Evolutionary conservation across 2,113 vertebrate species (phyloP).

Genomic region (Puffinus mauretanicus): DNA sequence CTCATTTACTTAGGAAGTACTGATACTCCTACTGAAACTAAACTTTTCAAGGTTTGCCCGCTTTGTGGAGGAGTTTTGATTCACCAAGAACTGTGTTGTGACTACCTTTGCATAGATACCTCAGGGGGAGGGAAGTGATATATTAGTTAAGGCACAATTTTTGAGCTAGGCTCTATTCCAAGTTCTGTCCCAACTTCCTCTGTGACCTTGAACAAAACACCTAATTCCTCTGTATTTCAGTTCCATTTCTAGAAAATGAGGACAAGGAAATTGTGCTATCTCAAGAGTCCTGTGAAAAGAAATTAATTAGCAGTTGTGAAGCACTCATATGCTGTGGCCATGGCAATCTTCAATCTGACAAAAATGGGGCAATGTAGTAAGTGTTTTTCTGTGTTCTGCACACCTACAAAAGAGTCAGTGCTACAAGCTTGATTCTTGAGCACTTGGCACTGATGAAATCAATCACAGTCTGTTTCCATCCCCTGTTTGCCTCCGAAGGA

Average conservation of each 20-base stretch:
- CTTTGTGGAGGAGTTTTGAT: constrained; percentile 25
- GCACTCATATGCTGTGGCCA: background rate
- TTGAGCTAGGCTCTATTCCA: constrained; percentile 30
- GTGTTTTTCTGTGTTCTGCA: background rate
- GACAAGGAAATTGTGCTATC: constrained; percentile 42
- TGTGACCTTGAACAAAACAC: constrained; percentile 55
- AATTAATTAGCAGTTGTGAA: constrained; percentile 61
- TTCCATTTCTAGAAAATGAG: constrained; percentile 54
- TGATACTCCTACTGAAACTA: background rate
- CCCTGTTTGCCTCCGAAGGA: background rate
- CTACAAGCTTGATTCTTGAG: background rate
- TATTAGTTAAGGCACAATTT: constrained; percentile 50
- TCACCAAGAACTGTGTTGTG: constrained; percentile 15
- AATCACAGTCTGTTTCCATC: background rate
- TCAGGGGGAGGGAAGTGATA: constrained; percentile 27
- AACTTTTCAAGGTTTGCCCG: background rate
- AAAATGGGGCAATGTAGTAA: constrained; percentile 28
- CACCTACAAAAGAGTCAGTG: background rate
- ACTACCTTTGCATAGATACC: constrained; percentile 18
- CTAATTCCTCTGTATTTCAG: constrained; percentile 22
- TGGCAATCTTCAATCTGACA: constrained; percentile 11
- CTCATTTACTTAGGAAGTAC: background rate
- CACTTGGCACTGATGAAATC: background rate
- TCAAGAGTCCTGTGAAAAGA: constrained; percentile 40
- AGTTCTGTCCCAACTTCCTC: constrained; percentile 9